Conservation (phyloP, 2,113 vertebrate genomes). For the Poeciliopsis retropinna region DNA sequence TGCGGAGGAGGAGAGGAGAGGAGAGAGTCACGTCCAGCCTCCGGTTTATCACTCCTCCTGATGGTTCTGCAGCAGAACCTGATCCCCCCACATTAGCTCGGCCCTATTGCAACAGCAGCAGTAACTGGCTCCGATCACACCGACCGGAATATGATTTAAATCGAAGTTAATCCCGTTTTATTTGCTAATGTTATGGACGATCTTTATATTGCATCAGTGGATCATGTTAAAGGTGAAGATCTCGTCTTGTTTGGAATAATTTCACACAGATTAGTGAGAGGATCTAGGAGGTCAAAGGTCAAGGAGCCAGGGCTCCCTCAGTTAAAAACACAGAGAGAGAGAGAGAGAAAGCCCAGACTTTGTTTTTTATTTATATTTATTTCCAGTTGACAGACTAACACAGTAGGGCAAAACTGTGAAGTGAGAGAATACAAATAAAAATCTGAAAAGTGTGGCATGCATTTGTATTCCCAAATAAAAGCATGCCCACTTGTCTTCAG, state of each 20-base stretch:
- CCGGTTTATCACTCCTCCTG: conserved; percentile 55
- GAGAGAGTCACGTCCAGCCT: conserved; percentile 51
- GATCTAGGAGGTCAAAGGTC: not conserved
- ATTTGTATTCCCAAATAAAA: not conserved
- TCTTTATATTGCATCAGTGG: not conserved
- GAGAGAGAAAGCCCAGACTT: not conserved
- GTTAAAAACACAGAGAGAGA: not conserved
- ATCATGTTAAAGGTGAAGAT: not conserved
- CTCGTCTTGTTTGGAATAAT: not conserved
- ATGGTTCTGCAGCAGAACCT: conserved; percentile 58
- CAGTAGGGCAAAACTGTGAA: not conserved
- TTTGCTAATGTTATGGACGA: not conserved
- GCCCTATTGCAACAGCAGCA: not conserved
- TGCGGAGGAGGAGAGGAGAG: conserved; percentile 54
- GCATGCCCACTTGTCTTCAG: not conserved
- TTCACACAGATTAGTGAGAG: not conserved
- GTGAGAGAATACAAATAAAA: not conserved
- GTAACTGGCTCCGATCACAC: not conserved
- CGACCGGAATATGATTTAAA: too few relatives aligned
- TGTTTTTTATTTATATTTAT: too few relatives aligned
- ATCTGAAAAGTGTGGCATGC: too few relatives aligned
- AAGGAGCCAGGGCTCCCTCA: not conserved
- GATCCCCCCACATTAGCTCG: conserved; percentile 39
- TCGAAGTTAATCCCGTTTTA: not conserved
- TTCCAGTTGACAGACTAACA: too few relatives aligned